Base-by-base conservation (phyloP, 2,888 invertebrate genomes). In the Sialis lutaria region DNA sequence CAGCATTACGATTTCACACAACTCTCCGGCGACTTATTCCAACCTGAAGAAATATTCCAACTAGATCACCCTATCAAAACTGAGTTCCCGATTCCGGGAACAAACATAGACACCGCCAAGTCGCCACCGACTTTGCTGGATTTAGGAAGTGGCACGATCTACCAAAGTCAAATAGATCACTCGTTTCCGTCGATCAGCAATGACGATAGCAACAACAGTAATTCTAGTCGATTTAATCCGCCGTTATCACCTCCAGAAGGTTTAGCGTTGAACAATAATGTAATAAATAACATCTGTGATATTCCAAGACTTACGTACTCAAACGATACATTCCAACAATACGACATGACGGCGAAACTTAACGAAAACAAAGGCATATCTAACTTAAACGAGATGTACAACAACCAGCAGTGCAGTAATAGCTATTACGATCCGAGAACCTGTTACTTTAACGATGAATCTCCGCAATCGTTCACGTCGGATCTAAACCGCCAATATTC, bases 21-120 rank as follows among this genome's bases (percentile, higher is more conserved):
- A 1, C 67, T 79, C 42, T 68, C 74, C 0, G 73, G 75, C 40
- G 82, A 83, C 56, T 68, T 82, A 31, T 82, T 82, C 59, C 82
- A 82, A 57, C 82, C 83, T 0, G 82, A 82, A 58, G 82, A 83
- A 61, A 82, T 83, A 51, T 83, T 83, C 63, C 82, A 82, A 59
- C 63, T 82, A 49, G 82, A 82, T 56, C 82, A 82, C 57, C 82
- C 82, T 0, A 69, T 82, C 37, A 67, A 79, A 54, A 65, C 77
- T 1, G 79, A 81, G 55, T 79, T 74, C 52, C 64, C 69, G 2
- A 55, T 61, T 0, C 73, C 73, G 53, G 67, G 67, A 44, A 53
- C 56, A 40, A 67, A 62, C 49, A 47, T 44, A 31, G 61, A 62
- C 31, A 53, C 59, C 0, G 59, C 74, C 8, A 68, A 75, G 55